Evolutionary conservation across 2,888 invertebrate species (phyloP).

Genomic region (Creontiades dilutus): DNA sequence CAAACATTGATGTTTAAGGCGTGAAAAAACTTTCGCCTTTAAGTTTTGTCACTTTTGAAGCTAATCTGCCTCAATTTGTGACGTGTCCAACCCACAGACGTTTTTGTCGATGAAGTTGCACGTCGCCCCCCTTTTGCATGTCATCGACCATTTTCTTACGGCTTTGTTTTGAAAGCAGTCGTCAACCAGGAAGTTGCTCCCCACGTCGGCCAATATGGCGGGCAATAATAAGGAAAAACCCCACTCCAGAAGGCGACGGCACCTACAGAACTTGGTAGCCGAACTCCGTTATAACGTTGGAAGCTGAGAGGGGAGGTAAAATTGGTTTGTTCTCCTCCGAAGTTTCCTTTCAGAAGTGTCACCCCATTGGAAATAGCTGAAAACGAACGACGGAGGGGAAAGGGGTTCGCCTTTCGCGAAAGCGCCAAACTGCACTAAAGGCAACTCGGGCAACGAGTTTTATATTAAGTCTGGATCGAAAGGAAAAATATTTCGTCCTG

Average conservation of each 20-base stretch:
- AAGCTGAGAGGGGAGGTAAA: background rate
- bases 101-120: background rate
- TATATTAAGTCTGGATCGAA: slow-evolving; percentile 61
- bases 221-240: background rate
- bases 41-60: no score
- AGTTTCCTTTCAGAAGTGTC: slow-evolving; percentile 3
- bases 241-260: background rate
- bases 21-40: no score
- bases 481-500: slow-evolving; percentile 46
- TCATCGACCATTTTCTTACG: slow-evolving; percentile 1
- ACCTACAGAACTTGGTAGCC: slow-evolving; percentile 5
- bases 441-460: slow-evolving; percentile 48
- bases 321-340: slow-evolving; percentile 24
- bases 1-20: no score
- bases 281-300: background rate
- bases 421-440: slow-evolving; percentile 55
- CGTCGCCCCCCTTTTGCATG: background rate
- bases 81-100: background rate
- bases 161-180: slow-evolving; percentile 14
- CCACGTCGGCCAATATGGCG: slow-evolving; percentile 9
- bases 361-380: slow-evolving; percentile 9
- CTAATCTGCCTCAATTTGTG: no score
- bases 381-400: background rate
- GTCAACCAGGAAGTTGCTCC: background rate
- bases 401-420: background rate